Evolutionary conservation across 2,888 invertebrate genomes (phyloP), one percentile per base, ranked within the genome.

Genomic region (Orthosia gothica): DNA sequence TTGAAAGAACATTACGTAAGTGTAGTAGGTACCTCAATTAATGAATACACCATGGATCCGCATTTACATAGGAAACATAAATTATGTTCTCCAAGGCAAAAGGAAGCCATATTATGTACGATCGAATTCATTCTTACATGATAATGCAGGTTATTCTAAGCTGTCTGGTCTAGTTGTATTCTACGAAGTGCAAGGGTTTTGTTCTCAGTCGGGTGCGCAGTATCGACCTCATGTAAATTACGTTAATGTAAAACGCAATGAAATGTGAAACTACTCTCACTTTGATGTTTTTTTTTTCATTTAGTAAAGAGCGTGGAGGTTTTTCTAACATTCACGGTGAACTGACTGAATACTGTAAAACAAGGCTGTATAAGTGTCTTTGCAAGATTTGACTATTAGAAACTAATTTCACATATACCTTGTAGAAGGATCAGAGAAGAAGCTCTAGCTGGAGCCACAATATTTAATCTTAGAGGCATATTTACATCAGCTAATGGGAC

Each of bases 141-240:
- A 70, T 81, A 74, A 83, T 74, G 49, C 52, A 49, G n/a, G 58
- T 74, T 73, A 59, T 82, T 73, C 62, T 63, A 73, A 69, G 63
- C 54, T 45, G 54, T 74, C 73, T 71, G 50, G 71, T 58, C 57
- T 68, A 73, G 54, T 63, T 70, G 45, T 66, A 63, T 66, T 69
- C 66, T 32, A 23, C 47, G 23, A 75, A 49, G 20, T 61, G 79
- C 77, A 86, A 76, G 70, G 70, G 65, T 71, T 75, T 45, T 20
- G 59, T 78, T 68, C 65, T 52, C 70, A 74, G 78, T 77, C 64
- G 16, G 70, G 58, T 68, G 71, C 74, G 64, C 76, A 71, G 61
- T 85, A 85, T 85, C 85, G 83, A 87, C 76, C 79, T 61, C 83
- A 82, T 81, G 75, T 74, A 79, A 74, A 85, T 76, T 54, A 70